Percentiles rank a stretch among this genome's conserved stretches.
Conservation (phyloP, 1,140 invertebrate species). For the Liolophura sinensis region DNA sequence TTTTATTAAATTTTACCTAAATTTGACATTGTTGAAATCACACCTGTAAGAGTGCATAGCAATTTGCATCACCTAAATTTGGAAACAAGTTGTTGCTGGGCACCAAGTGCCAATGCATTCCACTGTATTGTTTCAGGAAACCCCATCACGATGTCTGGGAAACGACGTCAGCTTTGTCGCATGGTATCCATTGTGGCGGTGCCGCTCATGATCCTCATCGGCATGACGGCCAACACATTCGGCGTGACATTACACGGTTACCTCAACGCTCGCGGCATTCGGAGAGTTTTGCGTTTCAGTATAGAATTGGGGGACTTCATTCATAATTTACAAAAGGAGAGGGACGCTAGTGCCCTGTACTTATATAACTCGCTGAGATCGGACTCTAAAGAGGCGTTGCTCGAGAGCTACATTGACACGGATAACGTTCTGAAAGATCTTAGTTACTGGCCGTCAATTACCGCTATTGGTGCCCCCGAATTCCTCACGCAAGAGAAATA, state of each 20-base stretch:
- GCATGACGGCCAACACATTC: constrained; percentile 27
- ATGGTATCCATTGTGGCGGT: constrained; percentile 29
- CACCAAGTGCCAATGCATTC: not conserved
- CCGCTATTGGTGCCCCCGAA: constrained; percentile 12
- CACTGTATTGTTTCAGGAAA: constrained; percentile 15
- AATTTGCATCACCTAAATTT: too few species aligned
- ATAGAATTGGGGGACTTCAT: constrained; percentile 25
- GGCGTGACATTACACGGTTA: constrained; percentile 18
- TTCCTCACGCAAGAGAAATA: constrained; percentile 27
- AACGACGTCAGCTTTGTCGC: constrained; percentile 23
- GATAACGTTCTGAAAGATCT: constrained; percentile 25
- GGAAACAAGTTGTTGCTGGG: not conserved
- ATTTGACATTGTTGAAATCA: not conserved
- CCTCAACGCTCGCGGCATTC: constrained; percentile 16
- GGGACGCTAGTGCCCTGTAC: constrained; percentile 35
- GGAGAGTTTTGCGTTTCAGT: constrained; percentile 20
- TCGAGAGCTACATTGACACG: constrained; percentile 28
- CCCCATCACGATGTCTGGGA: constrained; percentile 23
- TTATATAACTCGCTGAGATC: constrained; percentile 21
- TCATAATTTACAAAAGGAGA: constrained; percentile 29
- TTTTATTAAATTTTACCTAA: not conserved
- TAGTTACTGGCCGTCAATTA: constrained; percentile 20
- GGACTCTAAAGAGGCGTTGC: constrained; percentile 25
- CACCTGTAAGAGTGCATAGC: not conserved
- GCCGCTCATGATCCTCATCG: constrained; percentile 20